Evolutionary conservation across 2,113 vertebrate genomes (phyloP).

Genomic region (Malurus alboscapulatus): DNA sequence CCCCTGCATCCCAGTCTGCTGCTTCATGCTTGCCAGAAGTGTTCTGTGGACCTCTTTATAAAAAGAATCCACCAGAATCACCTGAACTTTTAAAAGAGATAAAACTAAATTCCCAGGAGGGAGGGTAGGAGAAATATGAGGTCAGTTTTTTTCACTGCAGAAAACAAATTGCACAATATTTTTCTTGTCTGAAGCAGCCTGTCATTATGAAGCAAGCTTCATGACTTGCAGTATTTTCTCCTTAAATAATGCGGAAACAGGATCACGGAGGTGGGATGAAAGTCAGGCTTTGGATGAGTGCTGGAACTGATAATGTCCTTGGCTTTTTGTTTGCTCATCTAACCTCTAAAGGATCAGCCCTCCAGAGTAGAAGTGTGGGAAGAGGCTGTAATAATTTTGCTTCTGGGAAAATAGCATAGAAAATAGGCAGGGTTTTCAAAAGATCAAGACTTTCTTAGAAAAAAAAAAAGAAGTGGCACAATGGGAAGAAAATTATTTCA

Average conservation of each 20-base stretch:
- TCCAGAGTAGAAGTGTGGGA: neutral
- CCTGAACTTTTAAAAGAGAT: neutral
- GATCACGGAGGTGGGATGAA: neutral
- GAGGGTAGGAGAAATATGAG: neutral
- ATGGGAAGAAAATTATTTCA: neutral
- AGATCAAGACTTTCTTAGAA: neutral
- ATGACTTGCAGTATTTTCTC: conserved; percentile 47
- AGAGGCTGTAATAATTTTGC: neutral
- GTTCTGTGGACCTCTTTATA: neutral
- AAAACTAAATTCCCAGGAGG: neutral
- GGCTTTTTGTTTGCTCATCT: neutral
- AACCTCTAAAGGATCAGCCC: neutral
- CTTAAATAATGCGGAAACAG: neutral
- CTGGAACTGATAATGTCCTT: neutral
- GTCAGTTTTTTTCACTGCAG: neutral
- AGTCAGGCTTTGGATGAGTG: neutral
- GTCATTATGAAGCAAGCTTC: conserved; percentile 25
- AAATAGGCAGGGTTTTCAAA: neutral
- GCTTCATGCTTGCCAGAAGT: neutral
- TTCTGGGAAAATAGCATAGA: neutral
- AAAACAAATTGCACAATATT: conserved; percentile 39
- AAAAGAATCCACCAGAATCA: neutral
- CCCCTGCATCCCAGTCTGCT: neutral
- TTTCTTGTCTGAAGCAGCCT: neutral
- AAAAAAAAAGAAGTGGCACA: neutral